Evolutionary conservation across 2,888 invertebrate genomes (phyloP).

Genomic region (Caenorhabditis becei): DNA sequence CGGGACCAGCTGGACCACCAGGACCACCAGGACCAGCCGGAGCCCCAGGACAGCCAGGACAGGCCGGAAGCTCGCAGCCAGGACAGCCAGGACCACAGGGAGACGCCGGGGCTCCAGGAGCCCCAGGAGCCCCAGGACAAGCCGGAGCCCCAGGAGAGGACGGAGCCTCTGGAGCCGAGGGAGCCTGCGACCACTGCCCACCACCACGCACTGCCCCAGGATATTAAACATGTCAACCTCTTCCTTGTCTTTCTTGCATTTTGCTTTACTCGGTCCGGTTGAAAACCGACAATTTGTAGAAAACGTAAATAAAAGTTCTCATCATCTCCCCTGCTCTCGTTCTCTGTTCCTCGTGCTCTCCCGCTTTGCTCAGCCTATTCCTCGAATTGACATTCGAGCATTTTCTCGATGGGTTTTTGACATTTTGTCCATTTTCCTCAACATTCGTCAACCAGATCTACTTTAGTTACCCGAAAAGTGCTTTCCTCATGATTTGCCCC

Average conservation of each 20-base stretch:
- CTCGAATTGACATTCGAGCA: neutral
- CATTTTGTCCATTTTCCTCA: slow-evolving; percentile 3
- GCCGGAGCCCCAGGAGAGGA: slow-evolving; percentile 69
- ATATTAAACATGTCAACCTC: slow-evolving; percentile 56
- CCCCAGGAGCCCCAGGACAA: slow-evolving; percentile 73
- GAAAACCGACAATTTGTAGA: slow-evolving; percentile 36
- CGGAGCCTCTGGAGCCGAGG: slow-evolving; percentile 70
- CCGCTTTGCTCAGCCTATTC: neutral
- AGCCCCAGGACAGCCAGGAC: slow-evolving; percentile 70
- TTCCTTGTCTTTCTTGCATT: slow-evolving; percentile 42
- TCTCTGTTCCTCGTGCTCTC: neutral
- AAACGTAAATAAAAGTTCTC: slow-evolving; percentile 39
- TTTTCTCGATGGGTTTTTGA: neutral
- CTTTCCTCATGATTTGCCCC: slow-evolving; percentile 17
- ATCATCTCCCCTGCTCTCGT: neutral
- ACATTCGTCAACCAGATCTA: slow-evolving; percentile 2
- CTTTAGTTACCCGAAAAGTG: neutral
- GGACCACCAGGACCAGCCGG: slow-evolving; percentile 74
- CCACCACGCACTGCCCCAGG: slow-evolving; percentile 67
- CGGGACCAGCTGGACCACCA: slow-evolving; percentile 73
- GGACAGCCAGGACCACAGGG: slow-evolving; percentile 73
- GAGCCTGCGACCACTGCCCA: slow-evolving; percentile 69
- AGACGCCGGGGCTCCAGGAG: slow-evolving; percentile 70
- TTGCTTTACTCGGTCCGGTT: slow-evolving; percentile 42
- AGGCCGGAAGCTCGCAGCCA: slow-evolving; percentile 70